Base-by-base conservation (phyloP, 2,797 vertebrate genomes). In the Esox masquinongy region DNA sequence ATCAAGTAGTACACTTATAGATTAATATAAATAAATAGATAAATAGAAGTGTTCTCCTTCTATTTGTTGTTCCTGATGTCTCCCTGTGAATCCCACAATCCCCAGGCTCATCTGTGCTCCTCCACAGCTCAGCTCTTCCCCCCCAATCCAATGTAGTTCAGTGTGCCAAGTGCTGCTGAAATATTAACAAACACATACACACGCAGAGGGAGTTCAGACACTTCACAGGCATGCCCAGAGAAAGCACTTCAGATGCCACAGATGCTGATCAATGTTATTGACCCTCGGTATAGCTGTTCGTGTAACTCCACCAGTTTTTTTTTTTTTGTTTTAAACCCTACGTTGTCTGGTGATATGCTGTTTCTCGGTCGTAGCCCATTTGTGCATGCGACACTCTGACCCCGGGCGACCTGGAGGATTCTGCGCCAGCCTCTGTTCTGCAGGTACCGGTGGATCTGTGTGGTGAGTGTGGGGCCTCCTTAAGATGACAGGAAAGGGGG, bases 141-240 rank as follows among this genome's bases (percentile, higher is more conserved):
- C 80, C 78, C 80, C 75, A 51, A 73, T 81, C 22, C 1, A 91
- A 93, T 91, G 86, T 92, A 93, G 92, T 92, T 93, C 91, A 93
- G 85, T 93, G 89, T 93, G 92, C 92, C 91, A 90, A 86, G 88
- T 76, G 2, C 83, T 82, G 49, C 90, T 93, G 84, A 92, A 93
- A 93, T 92, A 93, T 93, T 92, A 92, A 93, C 87, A 80, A 49
- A 69, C 9, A 26, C 73, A 19, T n/a, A 76, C 56, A 29, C 79
- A 80, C 7, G 66, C 29, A 3, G 66, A 34, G 16, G 17, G 16
- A 39, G 68, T 70, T 70, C 73, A 17, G 19, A n/a, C 56, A 61
- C 9, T 36, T 14, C 29, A 22, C 51, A 36, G n/a, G 34, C 11
- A 16, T 19, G 7, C 53, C 34, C 29, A 3, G 72, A 85, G 74